Evolutionary conservation across 2,113 vertebrate genomes (phyloP), one percentile per base, ranked within the genome.

Genomic region (Isichthys henryi): DNA sequence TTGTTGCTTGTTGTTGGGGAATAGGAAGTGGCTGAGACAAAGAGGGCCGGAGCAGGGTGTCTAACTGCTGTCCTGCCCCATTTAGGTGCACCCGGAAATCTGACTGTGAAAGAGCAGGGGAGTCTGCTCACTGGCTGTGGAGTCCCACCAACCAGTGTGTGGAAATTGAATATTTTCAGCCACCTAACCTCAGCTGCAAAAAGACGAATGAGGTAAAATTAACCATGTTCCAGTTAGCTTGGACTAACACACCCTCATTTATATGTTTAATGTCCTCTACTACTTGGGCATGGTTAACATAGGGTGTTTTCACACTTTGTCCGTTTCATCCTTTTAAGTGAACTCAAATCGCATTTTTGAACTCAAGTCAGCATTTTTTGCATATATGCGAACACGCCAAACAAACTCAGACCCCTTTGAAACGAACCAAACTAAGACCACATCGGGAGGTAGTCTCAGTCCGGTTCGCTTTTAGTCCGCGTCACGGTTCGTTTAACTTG

Each of bases 41-140:
- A 39, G 58, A 17, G 53, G 43, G 39, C 27, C 45, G 43, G n/a
- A 74, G 82, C 82, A 17, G 21, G 9, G 31, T 58, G 77, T 45
- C 17, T 84, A 43, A 80, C 80, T n/a, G 48, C 84, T 87, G 74
- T 83, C 21, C 87, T 86, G 2, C 43, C 4, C 39, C 88, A 39
- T 88, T 17, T 94, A 98, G 98, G 80, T 99, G 98, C 91, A 97
- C 96, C 91, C 96, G 95, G 93, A 97, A 94, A 93, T 89, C 91
- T 0, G 95, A 97, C 31, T 99, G 98, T 90, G 80, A 9, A 0
- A 91, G 96, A 90, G 96, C 96, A 0, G 70, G 50, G 11, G 95
- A 96, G 90, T 74, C 92, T 0, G 96, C 97, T 90, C 95, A 97
- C 74, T 99, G 98, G 98, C 93, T 99, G 31, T 99, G 98, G 98